phyloP scores from a whole-genome alignment of 2,797 vertebrate genomes.

The Otolemur crassicaudatus region DNA sequence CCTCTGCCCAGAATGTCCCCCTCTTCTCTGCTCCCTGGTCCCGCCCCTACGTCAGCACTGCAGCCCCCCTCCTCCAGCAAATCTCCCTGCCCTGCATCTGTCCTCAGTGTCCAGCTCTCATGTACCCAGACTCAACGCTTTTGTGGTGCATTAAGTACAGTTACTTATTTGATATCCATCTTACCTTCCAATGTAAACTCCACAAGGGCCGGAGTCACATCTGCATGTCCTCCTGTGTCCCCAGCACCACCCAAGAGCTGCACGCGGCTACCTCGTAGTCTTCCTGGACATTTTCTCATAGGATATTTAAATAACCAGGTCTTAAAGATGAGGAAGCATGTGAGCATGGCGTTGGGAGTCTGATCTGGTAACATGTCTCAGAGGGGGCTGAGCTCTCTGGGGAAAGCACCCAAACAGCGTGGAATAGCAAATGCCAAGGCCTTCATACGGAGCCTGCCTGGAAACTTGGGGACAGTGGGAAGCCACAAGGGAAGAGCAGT shows the following conservation, averaged over 20 bases:
- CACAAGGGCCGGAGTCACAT: rapidly evolving
- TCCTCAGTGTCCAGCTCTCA: background rate
- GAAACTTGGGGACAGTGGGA: rapidly evolving
- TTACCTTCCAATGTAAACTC: background rate
- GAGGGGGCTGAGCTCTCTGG: background rate
- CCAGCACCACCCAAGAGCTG: no score
- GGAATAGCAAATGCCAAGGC: background rate
- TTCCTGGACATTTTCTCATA: background rate
- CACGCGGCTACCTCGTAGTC: background rate
- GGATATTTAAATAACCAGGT: background rate
- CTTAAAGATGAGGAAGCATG: background rate
- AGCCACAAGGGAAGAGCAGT: background rate
- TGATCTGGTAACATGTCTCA: no score
- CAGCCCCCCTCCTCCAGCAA: no score
- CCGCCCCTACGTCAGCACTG: no score
- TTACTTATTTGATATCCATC: background rate
- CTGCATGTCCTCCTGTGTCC: no score
- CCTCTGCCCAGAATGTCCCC: background rate
- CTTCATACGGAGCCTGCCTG: rapidly evolving
- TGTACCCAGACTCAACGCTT: background rate
- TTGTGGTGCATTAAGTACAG: background rate
- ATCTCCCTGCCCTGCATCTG: no score
- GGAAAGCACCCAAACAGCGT: rapidly evolving
- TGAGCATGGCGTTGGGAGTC: background rate
- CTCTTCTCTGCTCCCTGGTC: background rate